Evolutionary conservation across 2,888 invertebrate genomes (phyloP).

Genomic region (Drosophila atroscutellata): DNA sequence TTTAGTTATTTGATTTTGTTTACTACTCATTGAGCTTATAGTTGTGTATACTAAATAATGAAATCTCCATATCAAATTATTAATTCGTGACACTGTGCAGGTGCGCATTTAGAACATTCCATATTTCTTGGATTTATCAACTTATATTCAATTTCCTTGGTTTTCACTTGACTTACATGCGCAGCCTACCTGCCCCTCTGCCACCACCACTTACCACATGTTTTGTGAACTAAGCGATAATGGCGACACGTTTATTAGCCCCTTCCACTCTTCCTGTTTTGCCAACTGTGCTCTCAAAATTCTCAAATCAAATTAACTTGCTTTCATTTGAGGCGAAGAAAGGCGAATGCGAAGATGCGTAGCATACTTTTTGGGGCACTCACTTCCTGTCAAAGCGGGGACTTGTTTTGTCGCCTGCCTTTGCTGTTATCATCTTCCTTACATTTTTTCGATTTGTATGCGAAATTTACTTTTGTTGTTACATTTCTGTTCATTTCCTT

Average conservation of each 20-base stretch:
- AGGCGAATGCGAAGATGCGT: conserved; percentile 29
- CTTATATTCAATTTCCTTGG: conserved; percentile 68
- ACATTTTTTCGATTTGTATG: conserved; percentile 41
- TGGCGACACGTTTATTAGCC: conserved; percentile 66
- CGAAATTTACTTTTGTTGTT: conserved; percentile 67
- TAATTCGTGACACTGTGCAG: conserved; percentile 38
- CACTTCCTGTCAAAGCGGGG: conserved; percentile 31
- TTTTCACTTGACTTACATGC: conserved; percentile 50
- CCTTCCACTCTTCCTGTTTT: conserved; percentile 34
- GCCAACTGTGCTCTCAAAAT: conserved; percentile 52
- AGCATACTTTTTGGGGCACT: conserved; percentile 45
- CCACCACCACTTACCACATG: conserved; percentile 4
- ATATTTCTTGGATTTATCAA: conserved; percentile 58
- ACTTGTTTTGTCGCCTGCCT: conserved; percentile 31
- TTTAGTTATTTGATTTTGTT: background rate
- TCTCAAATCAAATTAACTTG: conserved; percentile 75
- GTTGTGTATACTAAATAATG: background rate
- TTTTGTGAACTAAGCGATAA: conserved; percentile 63
- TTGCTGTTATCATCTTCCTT: background rate
- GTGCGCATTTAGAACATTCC: conserved; percentile 18
- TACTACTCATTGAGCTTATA: background rate
- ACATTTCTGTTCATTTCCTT: conserved; percentile 71
- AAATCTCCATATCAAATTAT: background rate
- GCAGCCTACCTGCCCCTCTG: background rate
- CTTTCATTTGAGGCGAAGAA: conserved; percentile 65